Percentiles rank a stretch among this genome's conserved stretches.
These are phyloP conservation scores for Gallirallus australis DNA, from an alignment of 2,797 vertebrate species.

Conservation along the genomic window DNA sequence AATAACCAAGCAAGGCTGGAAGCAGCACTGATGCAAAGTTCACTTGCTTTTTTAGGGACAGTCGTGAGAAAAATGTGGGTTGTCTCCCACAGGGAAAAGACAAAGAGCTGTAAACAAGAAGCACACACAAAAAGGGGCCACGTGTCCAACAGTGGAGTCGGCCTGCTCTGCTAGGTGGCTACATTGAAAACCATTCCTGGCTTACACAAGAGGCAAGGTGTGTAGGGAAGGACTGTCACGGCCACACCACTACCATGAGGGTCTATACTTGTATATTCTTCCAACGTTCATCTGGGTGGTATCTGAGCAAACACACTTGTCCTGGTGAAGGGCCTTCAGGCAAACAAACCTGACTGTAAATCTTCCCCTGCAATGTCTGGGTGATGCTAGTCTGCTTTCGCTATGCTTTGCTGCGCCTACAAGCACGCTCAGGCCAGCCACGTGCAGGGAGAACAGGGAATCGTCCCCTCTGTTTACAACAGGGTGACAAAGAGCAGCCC, in stretches of 20 bases:
- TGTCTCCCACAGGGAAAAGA: neutral
- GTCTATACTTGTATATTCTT: accelerated
- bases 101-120: neutral
- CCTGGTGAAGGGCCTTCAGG: neutral
- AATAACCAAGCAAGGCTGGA: neutral
- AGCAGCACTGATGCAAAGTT: neutral
- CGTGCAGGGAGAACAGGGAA: neutral
- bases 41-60: neutral
- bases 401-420: accelerated
- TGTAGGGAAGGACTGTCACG: neutral
- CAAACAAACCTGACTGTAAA: neutral
- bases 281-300: accelerated
- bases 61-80: neutral
- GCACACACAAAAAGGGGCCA: neutral
- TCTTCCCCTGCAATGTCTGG: accelerated
- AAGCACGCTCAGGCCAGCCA: neutral
- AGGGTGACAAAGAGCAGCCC: neutral
- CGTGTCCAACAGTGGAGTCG: neutral
- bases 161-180: neutral
- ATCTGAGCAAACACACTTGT: neutral
- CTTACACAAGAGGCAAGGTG: neutral
- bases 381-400: accelerated
- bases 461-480: accelerated
- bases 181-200: neutral
- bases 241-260: accelerated